A percentile compares a stretch with the other conserved stretches of the same genome.
Evolutionary conservation across 2,888 invertebrate species (phyloP).

Genomic region (Amphipoea oculea): DNA sequence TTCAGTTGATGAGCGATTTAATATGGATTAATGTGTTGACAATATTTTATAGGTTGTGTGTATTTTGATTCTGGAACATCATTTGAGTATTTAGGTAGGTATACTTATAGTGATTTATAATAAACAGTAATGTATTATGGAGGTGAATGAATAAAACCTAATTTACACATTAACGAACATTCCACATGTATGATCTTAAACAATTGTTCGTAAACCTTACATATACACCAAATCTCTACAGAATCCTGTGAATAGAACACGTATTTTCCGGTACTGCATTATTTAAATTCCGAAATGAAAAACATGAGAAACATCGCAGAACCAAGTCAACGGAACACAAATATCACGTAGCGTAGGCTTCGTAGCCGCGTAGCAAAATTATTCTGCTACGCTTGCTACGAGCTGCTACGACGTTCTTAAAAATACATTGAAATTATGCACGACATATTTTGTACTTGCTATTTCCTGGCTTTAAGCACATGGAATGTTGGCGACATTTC

Average conservation of each 20-base stretch:
- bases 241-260: neutral
- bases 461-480: constrained; percentile 39
- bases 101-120: neutral
- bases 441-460: constrained; percentile 43
- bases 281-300: constrained; percentile 20
- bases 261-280: constrained; percentile 7
- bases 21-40: constrained; percentile 15
- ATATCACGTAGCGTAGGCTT: constrained; percentile 40
- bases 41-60: neutral
- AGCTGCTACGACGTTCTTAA: constrained; percentile 28
- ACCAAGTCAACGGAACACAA: constrained; percentile 28
- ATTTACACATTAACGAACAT: neutral
- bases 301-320: constrained; percentile 34
- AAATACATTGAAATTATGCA: constrained; percentile 45
- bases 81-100: neutral
- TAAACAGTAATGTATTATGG: neutral
- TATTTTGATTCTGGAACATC: neutral
- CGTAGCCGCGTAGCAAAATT: constrained; percentile 51
- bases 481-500: constrained; percentile 39
- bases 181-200: neutral
- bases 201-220: neutral
- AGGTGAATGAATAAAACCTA: neutral
- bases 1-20: neutral
- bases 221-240: neutral
- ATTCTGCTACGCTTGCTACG: constrained; percentile 54